Conservation (phyloP, 2,888 invertebrate species). For the Glyphotaelius pellucidus region DNA sequence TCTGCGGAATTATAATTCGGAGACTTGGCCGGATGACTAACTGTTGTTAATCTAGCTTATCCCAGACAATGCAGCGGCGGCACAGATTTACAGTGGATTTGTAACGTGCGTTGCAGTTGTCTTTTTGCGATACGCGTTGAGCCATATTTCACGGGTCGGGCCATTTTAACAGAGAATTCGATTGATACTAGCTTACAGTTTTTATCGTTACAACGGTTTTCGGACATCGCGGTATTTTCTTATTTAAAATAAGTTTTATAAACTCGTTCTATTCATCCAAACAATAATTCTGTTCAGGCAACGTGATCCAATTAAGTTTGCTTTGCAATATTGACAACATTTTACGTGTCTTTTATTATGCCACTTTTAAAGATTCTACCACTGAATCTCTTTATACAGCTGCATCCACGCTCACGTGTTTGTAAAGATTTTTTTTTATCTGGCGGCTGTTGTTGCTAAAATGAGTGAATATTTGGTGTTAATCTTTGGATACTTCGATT, state of each 20-base stretch:
- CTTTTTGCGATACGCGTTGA: slow-evolving; percentile 10
- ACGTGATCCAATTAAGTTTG: background rate
- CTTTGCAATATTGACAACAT: background rate
- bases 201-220: slow-evolving; percentile 2
- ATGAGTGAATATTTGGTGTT: background rate
- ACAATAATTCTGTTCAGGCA: background rate
- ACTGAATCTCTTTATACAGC: background rate
- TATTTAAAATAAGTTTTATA: background rate
- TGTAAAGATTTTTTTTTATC: background rate
- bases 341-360: background rate
- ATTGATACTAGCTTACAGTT: background rate
- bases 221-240: slow-evolving; percentile 2
- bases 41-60: slow-evolving; percentile 24
- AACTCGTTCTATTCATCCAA: background rate
- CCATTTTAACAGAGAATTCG: slow-evolving; percentile 29
- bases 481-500: background rate
- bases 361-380: too few relatives aligned
- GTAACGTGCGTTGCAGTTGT: slow-evolving; percentile 21
- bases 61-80: slow-evolving; percentile 23
- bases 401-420: background rate
- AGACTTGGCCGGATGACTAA: slow-evolving; percentile 19
- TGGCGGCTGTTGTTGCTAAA: background rate
- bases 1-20: slow-evolving; percentile 22
- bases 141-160: slow-evolving; percentile 46
- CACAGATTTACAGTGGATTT: background rate